These are phyloP conservation scores for Periphyllus acericola DNA, from an alignment of 2,888 invertebrate genomes.

Conservation along the genomic window DNA sequence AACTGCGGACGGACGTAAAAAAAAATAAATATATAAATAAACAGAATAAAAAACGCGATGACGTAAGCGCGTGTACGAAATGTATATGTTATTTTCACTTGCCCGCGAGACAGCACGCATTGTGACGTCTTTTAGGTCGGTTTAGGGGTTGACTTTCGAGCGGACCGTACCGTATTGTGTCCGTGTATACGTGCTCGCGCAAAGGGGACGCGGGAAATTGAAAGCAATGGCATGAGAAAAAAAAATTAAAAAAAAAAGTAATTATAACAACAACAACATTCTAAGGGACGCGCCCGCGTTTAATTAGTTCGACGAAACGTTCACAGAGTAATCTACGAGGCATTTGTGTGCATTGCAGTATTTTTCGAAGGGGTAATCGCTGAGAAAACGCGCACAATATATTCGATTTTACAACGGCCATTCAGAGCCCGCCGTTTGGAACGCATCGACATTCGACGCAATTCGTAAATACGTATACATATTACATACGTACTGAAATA, in stretches of 20 bases:
- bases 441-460: background rate
- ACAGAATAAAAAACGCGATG: background rate
- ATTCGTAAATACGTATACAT: background rate
- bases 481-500: background rate
- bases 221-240: background rate
- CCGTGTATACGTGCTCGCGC: no score
- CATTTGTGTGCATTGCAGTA: background rate
- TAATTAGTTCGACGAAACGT: conserved; percentile 41
- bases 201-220: conserved; percentile 23
- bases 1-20: no score
- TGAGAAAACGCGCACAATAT: background rate
- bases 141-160: conserved; percentile 24
- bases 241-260: background rate
- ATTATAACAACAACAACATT: background rate
- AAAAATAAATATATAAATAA: no score
- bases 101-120: background rate
- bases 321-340: background rate
- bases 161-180: background rate
- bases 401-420: background rate
- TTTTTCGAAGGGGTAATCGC: background rate
- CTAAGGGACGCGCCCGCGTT: conserved; percentile 1
- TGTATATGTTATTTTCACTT: background rate
- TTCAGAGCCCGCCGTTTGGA: background rate
- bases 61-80: background rate
- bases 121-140: background rate